These are phyloP conservation scores for Drosophila nebulosa DNA, from an alignment of 1,140 invertebrate genomes.

Conservation along the genomic window DNA sequence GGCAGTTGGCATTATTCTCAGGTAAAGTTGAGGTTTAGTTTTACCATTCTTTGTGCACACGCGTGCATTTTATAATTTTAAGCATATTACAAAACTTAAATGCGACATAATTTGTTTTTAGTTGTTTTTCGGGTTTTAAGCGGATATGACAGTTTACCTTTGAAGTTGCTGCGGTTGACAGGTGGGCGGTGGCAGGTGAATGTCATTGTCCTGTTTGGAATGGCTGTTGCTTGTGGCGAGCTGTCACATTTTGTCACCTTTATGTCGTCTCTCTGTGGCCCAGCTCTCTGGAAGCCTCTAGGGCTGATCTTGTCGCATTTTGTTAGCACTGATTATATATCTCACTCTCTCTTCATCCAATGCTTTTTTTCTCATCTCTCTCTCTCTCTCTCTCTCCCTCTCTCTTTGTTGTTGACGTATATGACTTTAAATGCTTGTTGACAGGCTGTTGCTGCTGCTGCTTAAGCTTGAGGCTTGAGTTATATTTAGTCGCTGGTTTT, in stretches of 20 bases:
- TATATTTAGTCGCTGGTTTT: not conserved
- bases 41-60: not conserved
- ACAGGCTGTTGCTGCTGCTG: conserved; percentile 57
- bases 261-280: conserved; percentile 7
- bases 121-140: conserved; percentile 45
- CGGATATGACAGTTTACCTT: conserved; percentile 53
- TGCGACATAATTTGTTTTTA: conserved; percentile 73
- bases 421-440: conserved; percentile 65
- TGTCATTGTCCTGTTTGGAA: conserved; percentile 49
- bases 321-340: conserved; percentile 46
- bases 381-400: conserved; percentile 6
- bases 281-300: not conserved
- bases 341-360: conserved; percentile 6
- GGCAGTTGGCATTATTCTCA: not conserved
- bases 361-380: not conserved
- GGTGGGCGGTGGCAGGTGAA: conserved; percentile 11
- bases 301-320: conserved; percentile 30
- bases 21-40: conserved; percentile 33
- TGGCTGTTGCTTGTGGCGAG: not conserved
- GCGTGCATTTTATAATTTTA: conserved; percentile 56
- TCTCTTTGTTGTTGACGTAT: conserved; percentile 49
- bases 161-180: conserved; percentile 47
- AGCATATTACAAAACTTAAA: conserved; percentile 76
- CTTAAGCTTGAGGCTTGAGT: conserved; percentile 2
- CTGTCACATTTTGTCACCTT: conserved; percentile 49